Base-by-base conservation (phyloP, 2,797 vertebrate genomes). In the Macrochelys suwanniensis region DNA sequence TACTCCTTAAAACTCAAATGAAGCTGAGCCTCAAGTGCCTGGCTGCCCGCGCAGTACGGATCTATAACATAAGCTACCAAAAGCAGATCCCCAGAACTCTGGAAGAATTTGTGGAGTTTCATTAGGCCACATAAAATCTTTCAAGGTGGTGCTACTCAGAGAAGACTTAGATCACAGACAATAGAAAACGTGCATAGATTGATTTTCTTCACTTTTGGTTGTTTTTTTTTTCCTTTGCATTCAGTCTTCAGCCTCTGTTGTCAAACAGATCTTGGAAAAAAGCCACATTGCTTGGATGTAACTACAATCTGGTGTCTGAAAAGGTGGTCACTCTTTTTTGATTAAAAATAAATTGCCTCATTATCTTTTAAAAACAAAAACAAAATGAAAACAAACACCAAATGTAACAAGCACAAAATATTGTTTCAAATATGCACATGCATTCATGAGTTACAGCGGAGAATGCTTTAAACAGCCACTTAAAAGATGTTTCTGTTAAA, bases 21-120 rank as follows among this genome's bases (percentile, higher is more conserved):
- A 99, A 99, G 98, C 99, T 99, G 98, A 99, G 99, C 97, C 98
- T 99, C 87, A 99, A 99, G 99, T 99, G 99, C 98, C 98, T 99
- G 98, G 99, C 99, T 42, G 99, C 99, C 79, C 99, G 99, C 15
- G 99, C 99, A 37, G 99, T 99, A 77, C 98, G 99, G 71, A 98
- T 98, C 68, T 99, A 99, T 97, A 99, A 98, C 92, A 99, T 99
- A 98, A 98, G 98, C 89, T 99, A 99, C 98, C 98, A 98, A 92
- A 99, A 99, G 98, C 99, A 99, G 99, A 99, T 99, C 97, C 99
- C 99, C 96, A 99, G 99, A 92, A 99, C 99, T 54, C 98, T 99
- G 90, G 99, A 99, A 97, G 99, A 99, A 96, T 99, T 99, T 96
- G 99, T 99, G 74, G 99, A 99, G 97, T 99, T 99, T 97, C 99